A percentile compares a stretch with the other conserved stretches of the same genome.
These are phyloP conservation scores for Forbesichthys agassizii DNA, from an alignment of 2,113 vertebrate species.

Conservation along the genomic window DNA sequence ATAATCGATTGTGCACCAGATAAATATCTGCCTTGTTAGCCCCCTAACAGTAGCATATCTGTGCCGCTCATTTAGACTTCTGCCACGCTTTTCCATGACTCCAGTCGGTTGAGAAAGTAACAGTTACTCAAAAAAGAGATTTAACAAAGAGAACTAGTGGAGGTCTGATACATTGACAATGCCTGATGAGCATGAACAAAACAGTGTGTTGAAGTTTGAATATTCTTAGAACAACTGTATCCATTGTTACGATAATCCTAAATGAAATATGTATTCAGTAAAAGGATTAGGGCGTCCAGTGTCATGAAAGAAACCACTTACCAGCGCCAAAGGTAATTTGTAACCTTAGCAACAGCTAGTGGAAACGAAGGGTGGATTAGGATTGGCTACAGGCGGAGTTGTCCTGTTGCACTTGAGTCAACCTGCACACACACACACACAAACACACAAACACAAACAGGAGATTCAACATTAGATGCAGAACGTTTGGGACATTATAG, in stretches of 20 bases:
- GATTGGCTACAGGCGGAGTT: constrained; percentile 81
- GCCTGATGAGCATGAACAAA: constrained; percentile 68
- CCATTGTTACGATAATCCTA: constrained; percentile 77
- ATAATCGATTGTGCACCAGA: constrained; percentile 65
- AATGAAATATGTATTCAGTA: constrained; percentile 84
- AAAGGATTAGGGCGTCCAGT: constrained; percentile 80
- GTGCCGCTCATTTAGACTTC: constrained; percentile 79
- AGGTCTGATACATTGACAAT: constrained; percentile 56
- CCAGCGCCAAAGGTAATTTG: constrained; percentile 90
- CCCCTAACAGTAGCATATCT: constrained; percentile 45
- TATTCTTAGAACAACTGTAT: constrained; percentile 77
- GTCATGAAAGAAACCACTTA: constrained; percentile 92
- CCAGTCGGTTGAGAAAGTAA: constrained; percentile 7
- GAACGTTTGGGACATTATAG: too few relatives aligned
- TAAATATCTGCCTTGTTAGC: constrained; percentile 48
- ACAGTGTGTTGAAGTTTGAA: constrained; percentile 61
- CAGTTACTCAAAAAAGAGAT: constrained; percentile 17
- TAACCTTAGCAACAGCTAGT: constrained; percentile 94
- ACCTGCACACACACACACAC: constrained; percentile 28
- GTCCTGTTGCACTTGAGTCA: constrained; percentile 77
- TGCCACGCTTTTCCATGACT: constrained; percentile 46
- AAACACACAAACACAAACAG: background rate
- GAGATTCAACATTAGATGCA: too few relatives aligned
- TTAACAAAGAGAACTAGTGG: constrained; percentile 51
- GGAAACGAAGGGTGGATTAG: constrained; percentile 89